A percentile compares a stretch with the other conserved stretches of the same genome.
phyloP scores from a whole-genome alignment of 2,113 vertebrate species.

The Greenwoodochromis staneri region DNA sequence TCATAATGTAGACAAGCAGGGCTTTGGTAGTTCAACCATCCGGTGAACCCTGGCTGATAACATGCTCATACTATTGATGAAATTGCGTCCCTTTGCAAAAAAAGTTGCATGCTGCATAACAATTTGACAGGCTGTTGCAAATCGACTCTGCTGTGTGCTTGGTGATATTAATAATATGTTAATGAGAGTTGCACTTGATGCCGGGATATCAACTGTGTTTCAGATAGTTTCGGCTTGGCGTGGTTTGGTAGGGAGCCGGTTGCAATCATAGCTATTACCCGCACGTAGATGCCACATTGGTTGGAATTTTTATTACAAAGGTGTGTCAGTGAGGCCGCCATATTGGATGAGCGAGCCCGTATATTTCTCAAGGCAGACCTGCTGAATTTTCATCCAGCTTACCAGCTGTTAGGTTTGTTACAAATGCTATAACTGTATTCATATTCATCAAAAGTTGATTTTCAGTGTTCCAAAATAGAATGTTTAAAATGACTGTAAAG shows the following conservation, averaged over 20 bases:
- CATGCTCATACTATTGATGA: slow-evolving; percentile 17
- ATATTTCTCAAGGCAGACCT: accelerated
- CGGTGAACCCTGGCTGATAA: slow-evolving; percentile 13
- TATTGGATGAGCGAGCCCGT: background rate
- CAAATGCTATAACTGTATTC: background rate
- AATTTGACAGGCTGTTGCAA: slow-evolving; percentile 26
- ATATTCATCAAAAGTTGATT: background rate
- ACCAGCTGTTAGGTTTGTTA: background rate
- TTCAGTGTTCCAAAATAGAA: background rate
- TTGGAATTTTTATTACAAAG: background rate
- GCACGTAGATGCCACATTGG: background rate
- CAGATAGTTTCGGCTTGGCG: background rate
- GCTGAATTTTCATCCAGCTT: background rate
- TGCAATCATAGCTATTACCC: background rate
- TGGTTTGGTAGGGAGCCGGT: background rate
- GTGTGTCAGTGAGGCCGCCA: background rate
- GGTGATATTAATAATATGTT: slow-evolving; percentile 27
- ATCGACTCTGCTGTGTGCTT: slow-evolving; percentile 22
- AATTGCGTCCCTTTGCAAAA: background rate
- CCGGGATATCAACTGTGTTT: background rate
- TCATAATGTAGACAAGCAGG: slow-evolving; percentile 23
- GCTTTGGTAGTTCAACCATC: slow-evolving; percentile 27
- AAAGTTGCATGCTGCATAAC: background rate
- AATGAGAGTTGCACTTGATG: slow-evolving; percentile 1
- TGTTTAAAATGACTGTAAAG: background rate